A percentile compares a stretch with the other conserved stretches of the same genome.
phyloP scores from a whole-genome alignment of 2,113 vertebrate species.

The Felis catus region DNA sequence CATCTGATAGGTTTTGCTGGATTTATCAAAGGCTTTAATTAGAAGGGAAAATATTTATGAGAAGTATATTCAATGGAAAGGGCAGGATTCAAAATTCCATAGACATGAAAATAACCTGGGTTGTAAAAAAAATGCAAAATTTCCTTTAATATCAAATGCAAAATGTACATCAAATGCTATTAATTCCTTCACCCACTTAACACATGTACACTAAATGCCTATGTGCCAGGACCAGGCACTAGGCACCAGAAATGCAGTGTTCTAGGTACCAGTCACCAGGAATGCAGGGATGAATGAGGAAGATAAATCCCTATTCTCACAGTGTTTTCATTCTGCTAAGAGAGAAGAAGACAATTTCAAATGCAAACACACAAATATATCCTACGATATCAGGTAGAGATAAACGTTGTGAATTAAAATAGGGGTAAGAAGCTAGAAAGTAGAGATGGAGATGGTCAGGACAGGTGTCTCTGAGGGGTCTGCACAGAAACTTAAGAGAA shows the following conservation, averaged over 20 bases:
- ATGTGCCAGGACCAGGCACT: not conserved
- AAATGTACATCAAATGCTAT: not conserved
- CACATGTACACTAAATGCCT: not conserved
- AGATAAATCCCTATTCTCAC: not conserved
- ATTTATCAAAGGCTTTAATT: not conserved
- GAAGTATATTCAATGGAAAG: not conserved
- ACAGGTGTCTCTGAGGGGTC: not conserved
- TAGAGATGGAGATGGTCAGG: not conserved
- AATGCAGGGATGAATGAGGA: not conserved
- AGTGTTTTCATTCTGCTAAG: not conserved
- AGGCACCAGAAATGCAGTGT: not conserved
- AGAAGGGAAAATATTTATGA: not conserved
- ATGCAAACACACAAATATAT: not conserved
- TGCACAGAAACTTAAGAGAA: not conserved
- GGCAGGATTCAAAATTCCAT: not conserved
- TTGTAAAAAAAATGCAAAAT: not conserved
- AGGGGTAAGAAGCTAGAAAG: not conserved
- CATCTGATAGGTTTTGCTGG: not conserved
- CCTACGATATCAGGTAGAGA: not conserved
- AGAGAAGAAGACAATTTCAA: conserved; percentile 9
- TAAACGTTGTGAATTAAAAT: not conserved
- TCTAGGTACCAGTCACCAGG: not conserved
- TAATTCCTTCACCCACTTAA: not conserved
- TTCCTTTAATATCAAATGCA: not conserved
- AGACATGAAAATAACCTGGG: not conserved